Evolutionary conservation across 2,888 invertebrate species (phyloP).

Genomic region (Coleophora deauratella): DNA sequence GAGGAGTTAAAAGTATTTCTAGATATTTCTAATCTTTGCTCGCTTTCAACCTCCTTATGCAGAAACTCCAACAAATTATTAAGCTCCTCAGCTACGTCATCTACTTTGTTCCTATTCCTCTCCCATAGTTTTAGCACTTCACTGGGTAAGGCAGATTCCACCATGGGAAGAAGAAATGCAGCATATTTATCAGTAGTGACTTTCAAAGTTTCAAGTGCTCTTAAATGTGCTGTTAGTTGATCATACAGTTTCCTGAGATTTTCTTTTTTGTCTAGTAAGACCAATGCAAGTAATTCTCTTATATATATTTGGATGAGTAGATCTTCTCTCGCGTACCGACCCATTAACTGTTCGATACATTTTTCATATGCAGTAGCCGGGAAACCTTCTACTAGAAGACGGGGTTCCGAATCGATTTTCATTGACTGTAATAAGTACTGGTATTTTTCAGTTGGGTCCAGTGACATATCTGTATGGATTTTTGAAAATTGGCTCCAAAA

Average conservation of each 20-base stretch:
- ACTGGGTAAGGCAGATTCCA: constrained; percentile 9
- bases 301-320: constrained; percentile 4
- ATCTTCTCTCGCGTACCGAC: constrained; percentile 2
- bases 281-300: not conserved
- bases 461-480: not conserved
- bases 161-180: constrained; percentile 10
- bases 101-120: not conserved
- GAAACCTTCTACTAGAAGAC: constrained; percentile 3
- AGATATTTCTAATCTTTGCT: constrained; percentile 1
- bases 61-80: too few relatives aligned
- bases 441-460: not conserved
- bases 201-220: constrained; percentile 2
- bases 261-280: not conserved
- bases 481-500: not conserved
- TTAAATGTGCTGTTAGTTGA: not conserved
- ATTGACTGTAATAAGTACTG: not conserved
- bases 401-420: not conserved
- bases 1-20: not conserved
- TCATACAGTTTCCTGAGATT: not conserved
- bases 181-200: constrained; percentile 9
- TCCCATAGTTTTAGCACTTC: constrained; percentile 7
- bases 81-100: not conserved
- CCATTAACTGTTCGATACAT: not conserved
- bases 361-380: not conserved
- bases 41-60: constrained; percentile 6